Evolutionary conservation across 2,113 vertebrate genomes (phyloP).

Genomic region (Columba livia): DNA sequence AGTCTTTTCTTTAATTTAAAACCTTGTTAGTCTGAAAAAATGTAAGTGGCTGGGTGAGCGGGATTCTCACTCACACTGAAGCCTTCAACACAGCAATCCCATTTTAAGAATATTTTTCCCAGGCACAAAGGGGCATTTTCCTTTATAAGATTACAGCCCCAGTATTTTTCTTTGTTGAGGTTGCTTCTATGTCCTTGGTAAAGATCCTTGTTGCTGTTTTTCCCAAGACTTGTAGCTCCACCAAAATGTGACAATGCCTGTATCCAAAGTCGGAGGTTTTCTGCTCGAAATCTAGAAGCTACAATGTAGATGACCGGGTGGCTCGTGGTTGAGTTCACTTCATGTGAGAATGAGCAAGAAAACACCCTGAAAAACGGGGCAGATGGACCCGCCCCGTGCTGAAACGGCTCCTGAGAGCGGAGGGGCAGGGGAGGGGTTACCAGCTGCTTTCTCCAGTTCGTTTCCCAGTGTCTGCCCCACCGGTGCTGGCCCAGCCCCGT

Average conservation of each 20-base stretch:
- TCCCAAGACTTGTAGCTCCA: neutral
- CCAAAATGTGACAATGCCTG: fast-evolving
- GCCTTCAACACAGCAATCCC: neutral
- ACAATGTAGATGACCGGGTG: neutral
- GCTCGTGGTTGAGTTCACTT: neutral
- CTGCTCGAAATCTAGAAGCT: neutral
- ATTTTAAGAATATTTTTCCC: neutral
- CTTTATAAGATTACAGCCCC: neutral
- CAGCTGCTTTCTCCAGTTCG: too few relatives aligned
- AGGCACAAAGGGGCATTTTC: neutral
- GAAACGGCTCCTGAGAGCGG: neutral
- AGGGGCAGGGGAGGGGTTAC: too few relatives aligned
- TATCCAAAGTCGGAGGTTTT: neutral
- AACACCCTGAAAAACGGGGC: neutral
- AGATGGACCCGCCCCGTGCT: neutral
- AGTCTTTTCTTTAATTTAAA: neutral
- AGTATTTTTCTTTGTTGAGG: neutral
- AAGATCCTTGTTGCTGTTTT: neutral
- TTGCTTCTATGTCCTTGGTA: neutral
- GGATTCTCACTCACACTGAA: neutral
- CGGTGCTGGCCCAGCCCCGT: too few relatives aligned
- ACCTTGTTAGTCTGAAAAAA: neutral
- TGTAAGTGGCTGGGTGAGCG: neutral
- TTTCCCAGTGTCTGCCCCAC: too few relatives aligned
- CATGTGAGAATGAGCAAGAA: neutral